phyloP scores from a whole-genome alignment of 1,140 invertebrate genomes.

The Drosophila saltans region DNA sequence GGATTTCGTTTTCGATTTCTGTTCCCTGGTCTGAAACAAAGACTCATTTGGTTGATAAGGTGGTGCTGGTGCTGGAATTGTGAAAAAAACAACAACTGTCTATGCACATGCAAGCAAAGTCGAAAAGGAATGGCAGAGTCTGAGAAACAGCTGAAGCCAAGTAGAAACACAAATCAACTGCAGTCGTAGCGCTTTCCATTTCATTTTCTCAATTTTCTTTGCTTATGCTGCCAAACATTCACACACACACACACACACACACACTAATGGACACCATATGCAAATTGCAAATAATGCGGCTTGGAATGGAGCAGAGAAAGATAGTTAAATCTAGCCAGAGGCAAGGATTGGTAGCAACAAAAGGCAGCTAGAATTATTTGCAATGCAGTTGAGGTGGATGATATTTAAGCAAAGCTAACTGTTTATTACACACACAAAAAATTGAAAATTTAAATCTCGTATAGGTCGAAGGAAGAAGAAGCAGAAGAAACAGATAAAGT shows the following conservation, averaged over 20 bases:
- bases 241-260: neutral
- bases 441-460: constrained; percentile 17
- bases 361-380: constrained; percentile 57
- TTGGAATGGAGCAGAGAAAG: neutral
- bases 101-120: constrained; percentile 10
- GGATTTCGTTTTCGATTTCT: too few species aligned
- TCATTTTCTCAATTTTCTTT: constrained; percentile 61
- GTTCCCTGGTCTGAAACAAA: too few species aligned
- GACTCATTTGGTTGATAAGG: neutral
- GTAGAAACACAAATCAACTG: constrained; percentile 63
- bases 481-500: too few species aligned
- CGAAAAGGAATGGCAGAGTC: neutral
- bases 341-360: constrained; percentile 1
- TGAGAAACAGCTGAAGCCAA: constrained; percentile 27
- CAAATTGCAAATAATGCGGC: constrained; percentile 13
- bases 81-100: constrained; percentile 12
- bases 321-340: neutral
- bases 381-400: constrained; percentile 36
- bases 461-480: neutral
- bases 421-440: constrained; percentile 48
- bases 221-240: constrained; percentile 6
- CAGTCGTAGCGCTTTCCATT: constrained; percentile 52
- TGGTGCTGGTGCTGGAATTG: too few species aligned
- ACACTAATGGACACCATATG: neutral
- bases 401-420: constrained; percentile 58